Evolutionary conservation across 2,797 vertebrate species (phyloP), one percentile per base, ranked within the genome.

Genomic region (Sebastiscus albofasciatus): DNA sequence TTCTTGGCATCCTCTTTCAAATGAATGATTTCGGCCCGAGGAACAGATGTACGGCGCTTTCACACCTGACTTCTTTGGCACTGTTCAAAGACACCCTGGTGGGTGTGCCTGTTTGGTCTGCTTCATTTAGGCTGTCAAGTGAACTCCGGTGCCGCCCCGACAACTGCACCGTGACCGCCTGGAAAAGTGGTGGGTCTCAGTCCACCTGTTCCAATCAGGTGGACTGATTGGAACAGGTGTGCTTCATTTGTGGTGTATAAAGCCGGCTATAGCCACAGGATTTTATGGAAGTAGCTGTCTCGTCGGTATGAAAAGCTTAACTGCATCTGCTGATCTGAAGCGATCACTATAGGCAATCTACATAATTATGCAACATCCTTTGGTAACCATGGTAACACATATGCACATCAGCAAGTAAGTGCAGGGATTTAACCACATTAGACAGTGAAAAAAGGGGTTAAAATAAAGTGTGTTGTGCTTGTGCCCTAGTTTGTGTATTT

Each of bases 331-430:
- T 64, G 16, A 64, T 67, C 31, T 79, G 68, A 70, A 62, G 46
- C 10, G 0, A 72, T 29, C 34, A 67, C 27, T 24, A 7, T 67
- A 20, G 52, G 33, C n/a, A 61, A 26, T 18, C 54, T 49, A 2
- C 26, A 42, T 55, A 20, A 64, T 52, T 68, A 34, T 55, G n/a
- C 58, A 59, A 62, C 8, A 67, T 61, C 0, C 62, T 46, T 71
- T 36, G 8, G 75, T 75, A 31, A 78, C 61, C 79, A 75, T 72
- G 33, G 75, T 24, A 46, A 77, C 65, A 66, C 16, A 11, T 20
- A 46, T 24, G 18, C 9, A 3, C 16, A 36, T 22, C 36, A 73
- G 62, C 29, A 31, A 61, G 27, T 39, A 22, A 14, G 14, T 64
- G 22, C 24, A 58, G 22, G 22, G 42, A 69, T 64, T 52, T 64